These are phyloP conservation scores for Phaethon lepturus DNA, from an alignment of 2,113 vertebrate genomes.

Conservation along the genomic window DNA sequence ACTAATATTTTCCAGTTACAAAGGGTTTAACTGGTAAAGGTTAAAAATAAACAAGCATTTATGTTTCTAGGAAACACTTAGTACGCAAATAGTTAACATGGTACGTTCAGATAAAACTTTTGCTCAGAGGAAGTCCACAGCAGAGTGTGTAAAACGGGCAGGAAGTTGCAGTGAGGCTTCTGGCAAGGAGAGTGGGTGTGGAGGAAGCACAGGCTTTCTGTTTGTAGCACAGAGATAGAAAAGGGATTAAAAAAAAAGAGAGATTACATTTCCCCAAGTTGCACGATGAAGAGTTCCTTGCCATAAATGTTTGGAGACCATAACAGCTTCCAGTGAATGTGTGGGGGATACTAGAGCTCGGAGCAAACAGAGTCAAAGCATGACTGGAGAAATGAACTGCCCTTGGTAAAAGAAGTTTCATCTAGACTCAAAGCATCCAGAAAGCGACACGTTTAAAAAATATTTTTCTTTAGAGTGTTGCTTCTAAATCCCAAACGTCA, in stretches of 20 bases:
- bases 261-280: background rate
- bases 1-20: background rate
- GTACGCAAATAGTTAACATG: constrained; percentile 20
- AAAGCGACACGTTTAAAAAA: background rate
- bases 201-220: constrained; percentile 29
- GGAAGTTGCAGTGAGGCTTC: constrained; percentile 58
- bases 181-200: constrained; percentile 49
- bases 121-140: constrained; percentile 22
- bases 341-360: background rate
- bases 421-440: background rate
- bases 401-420: background rate
- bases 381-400: background rate
- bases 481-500: background rate
- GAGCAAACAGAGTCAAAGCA: background rate
- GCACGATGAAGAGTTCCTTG: background rate
- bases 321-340: background rate
- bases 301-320: background rate
- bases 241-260: background rate
- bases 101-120: background rate
- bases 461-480: background rate
- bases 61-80: background rate
- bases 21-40: background rate
- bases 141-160: constrained; percentile 23
- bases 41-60: background rate
- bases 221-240: constrained; percentile 8